Conservation (phyloP, 1,140 invertebrate species). For the Mesaphorura yosii region DNA sequence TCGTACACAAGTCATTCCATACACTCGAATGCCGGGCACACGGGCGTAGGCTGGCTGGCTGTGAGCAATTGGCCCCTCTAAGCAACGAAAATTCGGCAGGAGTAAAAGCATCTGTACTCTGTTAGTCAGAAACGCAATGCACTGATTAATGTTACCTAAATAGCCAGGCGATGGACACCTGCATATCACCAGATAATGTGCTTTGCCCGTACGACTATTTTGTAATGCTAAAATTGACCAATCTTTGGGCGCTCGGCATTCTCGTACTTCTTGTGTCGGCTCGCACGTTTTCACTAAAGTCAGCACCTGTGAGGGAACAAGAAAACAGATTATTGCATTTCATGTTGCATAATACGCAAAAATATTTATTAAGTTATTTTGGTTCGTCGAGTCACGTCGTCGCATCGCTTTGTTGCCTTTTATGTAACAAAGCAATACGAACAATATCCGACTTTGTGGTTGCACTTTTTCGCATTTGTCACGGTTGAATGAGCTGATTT, state of each 20-base stretch:
- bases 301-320: slow-evolving; percentile 49
- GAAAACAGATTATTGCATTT: too few relatives aligned
- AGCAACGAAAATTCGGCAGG: slow-evolving; percentile 6
- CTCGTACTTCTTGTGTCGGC: slow-evolving; percentile 71
- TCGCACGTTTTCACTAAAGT: slow-evolving; percentile 88
- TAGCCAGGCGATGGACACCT: slow-evolving; percentile 71
- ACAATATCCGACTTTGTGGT: too few relatives aligned
- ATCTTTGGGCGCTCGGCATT: slow-evolving; percentile 72
- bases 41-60: slow-evolving; percentile 85
- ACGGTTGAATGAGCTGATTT: too few relatives aligned
- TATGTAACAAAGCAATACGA: too few relatives aligned
- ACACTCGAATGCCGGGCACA: slow-evolving; percentile 79
- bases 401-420: too few relatives aligned
- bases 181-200: slow-evolving; percentile 86
- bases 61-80: slow-evolving; percentile 84
- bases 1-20: slow-evolving; percentile 77
- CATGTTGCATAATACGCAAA: not conserved
- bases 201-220: slow-evolving; percentile 82
- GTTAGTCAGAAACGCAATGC: not conserved
- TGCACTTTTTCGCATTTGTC: too few relatives aligned
- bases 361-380: slow-evolving; percentile 3
- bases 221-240: slow-evolving; percentile 84
- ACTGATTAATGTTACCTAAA: slow-evolving; percentile 49
- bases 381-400: too few relatives aligned
- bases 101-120: too few relatives aligned